These are phyloP conservation scores for Apaloderma vittatum DNA, from an alignment of 2,113 vertebrate species.

Conservation along the genomic window DNA sequence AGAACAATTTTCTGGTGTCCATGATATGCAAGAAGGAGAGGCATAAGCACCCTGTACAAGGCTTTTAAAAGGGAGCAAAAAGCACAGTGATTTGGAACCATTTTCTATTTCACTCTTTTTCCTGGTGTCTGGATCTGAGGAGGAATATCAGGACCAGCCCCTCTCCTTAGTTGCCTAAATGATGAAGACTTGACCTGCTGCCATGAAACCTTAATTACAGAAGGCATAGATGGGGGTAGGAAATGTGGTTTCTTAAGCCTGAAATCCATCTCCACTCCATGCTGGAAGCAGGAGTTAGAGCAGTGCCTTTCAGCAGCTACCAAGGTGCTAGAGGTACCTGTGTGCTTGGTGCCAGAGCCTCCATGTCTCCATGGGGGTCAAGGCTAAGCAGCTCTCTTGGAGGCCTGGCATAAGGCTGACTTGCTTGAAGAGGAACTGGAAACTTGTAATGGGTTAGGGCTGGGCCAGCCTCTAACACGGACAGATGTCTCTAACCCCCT, in stretches of 20 bases:
- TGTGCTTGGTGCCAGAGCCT: background rate
- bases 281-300: background rate
- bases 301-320: background rate
- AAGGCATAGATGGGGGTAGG: background rate
- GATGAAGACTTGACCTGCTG: background rate
- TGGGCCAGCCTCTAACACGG: too few relatives aligned
- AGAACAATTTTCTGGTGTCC: background rate
- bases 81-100: rapidly evolving
- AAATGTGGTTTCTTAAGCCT: background rate
- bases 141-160: background rate
- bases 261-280: background rate
- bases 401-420: background rate
- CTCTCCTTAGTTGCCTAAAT: background rate
- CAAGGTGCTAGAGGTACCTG: background rate
- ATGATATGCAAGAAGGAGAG: background rate
- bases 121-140: background rate
- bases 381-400: rapidly evolving
- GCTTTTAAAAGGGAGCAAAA: background rate
- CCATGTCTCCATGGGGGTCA: background rate
- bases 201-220: background rate
- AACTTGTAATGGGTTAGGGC: too few relatives aligned
- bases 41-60: background rate
- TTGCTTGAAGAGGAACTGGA: background rate
- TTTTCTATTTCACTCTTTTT: background rate
- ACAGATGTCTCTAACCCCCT: too few relatives aligned